Conservation (phyloP, 2,113 vertebrate species). For the Vanacampus margaritifer region DNA sequence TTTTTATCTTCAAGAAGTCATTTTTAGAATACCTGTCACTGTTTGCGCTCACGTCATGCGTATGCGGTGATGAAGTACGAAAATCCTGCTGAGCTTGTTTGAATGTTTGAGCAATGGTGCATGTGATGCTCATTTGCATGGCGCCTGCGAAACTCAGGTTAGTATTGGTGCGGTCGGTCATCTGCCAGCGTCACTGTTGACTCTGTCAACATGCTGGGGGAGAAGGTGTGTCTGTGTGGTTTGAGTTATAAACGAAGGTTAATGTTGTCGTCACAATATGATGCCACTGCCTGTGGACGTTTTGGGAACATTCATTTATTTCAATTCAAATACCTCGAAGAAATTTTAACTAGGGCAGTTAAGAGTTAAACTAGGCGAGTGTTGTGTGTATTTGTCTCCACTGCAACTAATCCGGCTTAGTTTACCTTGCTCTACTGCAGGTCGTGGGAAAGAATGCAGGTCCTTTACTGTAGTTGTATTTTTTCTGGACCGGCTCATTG, state of each 20-base stretch:
- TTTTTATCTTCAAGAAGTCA: conserved; percentile 6
- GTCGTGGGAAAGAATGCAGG: conserved; percentile 69
- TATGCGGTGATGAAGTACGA: conserved; percentile 17
- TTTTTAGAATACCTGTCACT: background rate
- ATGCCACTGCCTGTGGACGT: background rate
- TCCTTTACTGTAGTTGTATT: conserved; percentile 56
- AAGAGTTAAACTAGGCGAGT: conserved; percentile 26
- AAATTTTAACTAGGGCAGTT: conserved; percentile 1
- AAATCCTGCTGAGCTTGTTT: conserved; percentile 35
- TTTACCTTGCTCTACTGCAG: conserved; percentile 53
- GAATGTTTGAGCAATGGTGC: conserved; percentile 18
- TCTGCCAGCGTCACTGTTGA: conserved; percentile 24
- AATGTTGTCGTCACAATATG: background rate
- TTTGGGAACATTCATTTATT: background rate
- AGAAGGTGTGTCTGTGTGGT: conserved; percentile 21
- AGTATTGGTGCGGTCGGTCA: conserved; percentile 9
- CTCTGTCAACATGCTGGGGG: conserved; percentile 25
- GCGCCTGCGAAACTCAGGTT: conserved; percentile 14
- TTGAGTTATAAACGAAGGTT: background rate
- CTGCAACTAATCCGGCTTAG: conserved; percentile 50
- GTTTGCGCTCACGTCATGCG: background rate
- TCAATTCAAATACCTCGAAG: background rate
- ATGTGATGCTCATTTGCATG: conserved; percentile 28
- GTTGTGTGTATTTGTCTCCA: conserved; percentile 40
- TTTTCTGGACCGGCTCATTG: conserved; percentile 37